Conservation (phyloP, 2,113 vertebrate genomes). For the Larimichthys polyactis region DNA sequence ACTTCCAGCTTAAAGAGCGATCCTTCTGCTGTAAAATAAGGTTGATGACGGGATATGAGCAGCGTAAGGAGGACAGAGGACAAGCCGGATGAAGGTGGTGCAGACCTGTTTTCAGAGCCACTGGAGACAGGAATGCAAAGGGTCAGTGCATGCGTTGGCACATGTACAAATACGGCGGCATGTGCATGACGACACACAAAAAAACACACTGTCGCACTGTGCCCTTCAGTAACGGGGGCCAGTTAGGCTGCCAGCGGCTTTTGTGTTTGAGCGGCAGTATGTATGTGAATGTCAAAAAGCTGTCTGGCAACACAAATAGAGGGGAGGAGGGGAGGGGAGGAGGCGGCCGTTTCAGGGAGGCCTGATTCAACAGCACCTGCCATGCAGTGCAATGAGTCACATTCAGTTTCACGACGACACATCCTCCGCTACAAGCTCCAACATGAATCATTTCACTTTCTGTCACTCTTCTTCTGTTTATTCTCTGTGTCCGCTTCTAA, state of each 20-base stretch:
- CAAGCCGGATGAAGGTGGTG: conserved; percentile 9
- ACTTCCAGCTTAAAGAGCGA: not conserved
- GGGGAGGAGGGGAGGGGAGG: conserved; percentile 21
- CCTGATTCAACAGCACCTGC: conserved; percentile 52
- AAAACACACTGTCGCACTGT: conserved; percentile 15
- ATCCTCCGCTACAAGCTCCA: conserved; percentile 39
- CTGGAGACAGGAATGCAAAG: conserved; percentile 46
- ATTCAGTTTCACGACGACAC: conserved; percentile 29
- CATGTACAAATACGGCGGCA: conserved; percentile 28
- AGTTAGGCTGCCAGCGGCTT: conserved; percentile 14
- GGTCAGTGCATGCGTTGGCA: conserved; percentile 42
- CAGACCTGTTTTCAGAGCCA: conserved; percentile 51
- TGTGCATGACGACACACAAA: conserved; percentile 38
- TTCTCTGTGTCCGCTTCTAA: conserved; percentile 15
- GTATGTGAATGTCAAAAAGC: conserved; percentile 46
- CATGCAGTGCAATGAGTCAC: conserved; percentile 55
- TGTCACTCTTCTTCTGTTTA: conserved; percentile 30
- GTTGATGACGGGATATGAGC: not conserved
- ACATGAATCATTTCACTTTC: conserved; percentile 32
- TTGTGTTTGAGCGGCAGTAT: conserved; percentile 50
- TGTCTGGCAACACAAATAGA: conserved; percentile 7
- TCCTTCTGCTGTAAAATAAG: conserved; percentile 2
- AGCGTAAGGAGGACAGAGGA: conserved; percentile 11
- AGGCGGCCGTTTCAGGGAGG: conserved; percentile 16
- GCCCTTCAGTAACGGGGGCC: conserved; percentile 4